Conservation (phyloP, 2,113 vertebrate species). For the Ameiurus melas region DNA sequence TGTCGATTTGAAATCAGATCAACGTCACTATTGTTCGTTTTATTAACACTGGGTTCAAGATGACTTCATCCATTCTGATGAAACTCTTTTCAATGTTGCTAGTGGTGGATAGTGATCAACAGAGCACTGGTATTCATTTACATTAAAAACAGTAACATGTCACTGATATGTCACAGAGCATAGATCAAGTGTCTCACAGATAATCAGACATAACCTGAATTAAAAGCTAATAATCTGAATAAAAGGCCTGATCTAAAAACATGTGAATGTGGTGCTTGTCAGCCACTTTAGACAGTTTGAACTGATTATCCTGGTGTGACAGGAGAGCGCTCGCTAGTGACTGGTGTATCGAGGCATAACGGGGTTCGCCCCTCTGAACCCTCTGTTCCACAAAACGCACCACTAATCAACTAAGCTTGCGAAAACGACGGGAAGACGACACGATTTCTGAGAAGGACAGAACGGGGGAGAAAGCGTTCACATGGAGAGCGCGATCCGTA, state of each 20-base stretch:
- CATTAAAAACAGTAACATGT: background rate
- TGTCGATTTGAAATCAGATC: background rate
- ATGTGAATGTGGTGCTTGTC: background rate
- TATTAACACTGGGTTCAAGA: background rate
- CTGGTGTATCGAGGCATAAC: background rate
- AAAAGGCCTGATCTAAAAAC: background rate
- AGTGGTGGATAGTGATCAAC: background rate
- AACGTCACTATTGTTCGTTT: background rate
- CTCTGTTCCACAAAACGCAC: background rate
- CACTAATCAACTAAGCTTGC: background rate
- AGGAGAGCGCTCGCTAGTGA: background rate
- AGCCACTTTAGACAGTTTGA: background rate
- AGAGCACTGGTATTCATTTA: background rate
- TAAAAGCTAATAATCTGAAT: background rate
- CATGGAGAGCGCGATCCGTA: background rate
- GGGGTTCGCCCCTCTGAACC: constrained; percentile 24
- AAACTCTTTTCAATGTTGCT: background rate
- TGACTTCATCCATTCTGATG: background rate
- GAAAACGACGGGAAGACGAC: constrained; percentile 22
- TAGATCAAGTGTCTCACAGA: background rate
- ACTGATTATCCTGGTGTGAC: constrained; percentile 8
- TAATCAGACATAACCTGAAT: background rate
- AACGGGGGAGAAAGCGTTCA: constrained; percentile 3
- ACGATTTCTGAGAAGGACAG: constrained; percentile 34
- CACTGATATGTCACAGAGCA: background rate